Evolutionary conservation across 2,113 vertebrate genomes (phyloP), one percentile per base, ranked within the genome.

Genomic region (Hemibagrus wyckioides): DNA sequence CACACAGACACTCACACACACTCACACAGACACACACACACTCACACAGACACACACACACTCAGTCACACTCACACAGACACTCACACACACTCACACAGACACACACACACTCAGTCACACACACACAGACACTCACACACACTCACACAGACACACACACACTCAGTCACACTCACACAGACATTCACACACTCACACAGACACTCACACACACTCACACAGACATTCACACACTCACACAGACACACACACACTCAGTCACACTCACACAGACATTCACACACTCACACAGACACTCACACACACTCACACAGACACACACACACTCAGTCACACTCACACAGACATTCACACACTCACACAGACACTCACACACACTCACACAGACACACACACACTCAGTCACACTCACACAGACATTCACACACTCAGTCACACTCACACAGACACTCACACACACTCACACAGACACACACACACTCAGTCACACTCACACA

Each of bases 321-420:
- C 77, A 85, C 65, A 90, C 91, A 88, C 79, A 87, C 81, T 83
- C 85, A n/a, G n/a, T n/a, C n/a, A n/a, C n/a, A n/a, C n/a, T n/a
- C n/a, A n/a, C n/a, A n/a, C n/a, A n/a, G n/a, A n/a, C n/a, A n/a
- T n/a, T 73, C 54, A 65, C 1, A 48, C 83, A 87, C 67, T 77
- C n/a, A n/a, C n/a, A n/a, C n/a, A n/a, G n/a, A n/a, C n/a, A n/a
- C 83, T 81, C 48, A 84, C 85, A 89, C 82, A 89, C 85, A 84
- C 85, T 91, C 81, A 67, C 30, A 87, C 17, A 83, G 57, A 44
- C 48, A 71, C 77, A 85, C 65, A 90, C 91, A 88, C 79, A 87
- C 81, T 83, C 85, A n/a, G n/a, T 73, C 54, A 65, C 1, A 48
- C 83, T 86, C n/a, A n/a, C n/a, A n/a, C n/a, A n/a, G n/a, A n/a